phyloP scores from a whole-genome alignment of 2,113 vertebrate genomes.

The Sitta europaea region DNA sequence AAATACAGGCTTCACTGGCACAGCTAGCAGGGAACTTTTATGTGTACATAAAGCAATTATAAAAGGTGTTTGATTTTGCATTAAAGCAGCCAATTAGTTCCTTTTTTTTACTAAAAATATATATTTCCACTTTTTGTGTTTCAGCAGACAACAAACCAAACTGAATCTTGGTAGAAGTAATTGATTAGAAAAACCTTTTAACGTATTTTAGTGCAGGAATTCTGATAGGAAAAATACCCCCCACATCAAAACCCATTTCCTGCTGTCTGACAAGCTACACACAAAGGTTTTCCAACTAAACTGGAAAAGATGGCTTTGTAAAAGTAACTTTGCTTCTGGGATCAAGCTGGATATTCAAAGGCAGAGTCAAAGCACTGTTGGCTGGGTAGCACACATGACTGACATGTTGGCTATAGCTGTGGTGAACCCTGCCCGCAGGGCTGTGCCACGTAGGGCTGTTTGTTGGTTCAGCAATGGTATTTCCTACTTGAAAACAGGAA shows the following conservation, averaged over 20 bases:
- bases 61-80: constrained; percentile 68
- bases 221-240: neutral
- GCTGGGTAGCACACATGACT: neutral
- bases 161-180: neutral
- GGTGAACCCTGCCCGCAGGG: neutral
- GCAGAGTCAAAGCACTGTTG: neutral
- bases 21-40: constrained; percentile 60
- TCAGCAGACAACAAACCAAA: constrained; percentile 13
- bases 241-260: neutral
- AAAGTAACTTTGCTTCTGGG: neutral
- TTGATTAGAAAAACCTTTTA: neutral
- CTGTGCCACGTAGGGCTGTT: neutral
- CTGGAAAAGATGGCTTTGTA: neutral
- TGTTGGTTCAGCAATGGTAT: neutral
- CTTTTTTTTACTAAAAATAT: constrained; percentile 45
- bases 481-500: constrained; percentile 24
- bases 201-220: neutral
- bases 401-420: neutral
- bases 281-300: neutral
- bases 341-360: neutral
- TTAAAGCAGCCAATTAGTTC: constrained; percentile 64
- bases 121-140: constrained; percentile 23
- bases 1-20: constrained; percentile 57
- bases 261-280: neutral
- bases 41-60: constrained; percentile 67